These are phyloP conservation scores for Gorsachius goisagi DNA, from an alignment of 2,113 vertebrate species.

Conservation along the genomic window DNA sequence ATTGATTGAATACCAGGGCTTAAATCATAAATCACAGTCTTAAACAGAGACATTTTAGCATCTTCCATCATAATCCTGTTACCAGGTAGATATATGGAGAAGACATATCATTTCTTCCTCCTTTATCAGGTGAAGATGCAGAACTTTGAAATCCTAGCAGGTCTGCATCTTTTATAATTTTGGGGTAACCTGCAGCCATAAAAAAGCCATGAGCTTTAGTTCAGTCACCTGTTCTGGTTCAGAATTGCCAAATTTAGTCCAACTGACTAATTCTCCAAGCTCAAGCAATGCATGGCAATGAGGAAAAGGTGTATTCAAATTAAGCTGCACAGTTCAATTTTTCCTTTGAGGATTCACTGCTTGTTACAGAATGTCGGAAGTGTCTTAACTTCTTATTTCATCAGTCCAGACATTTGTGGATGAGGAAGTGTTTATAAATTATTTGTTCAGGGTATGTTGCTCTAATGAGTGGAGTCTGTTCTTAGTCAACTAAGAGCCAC, in stretches of 20 bases:
- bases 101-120: neutral
- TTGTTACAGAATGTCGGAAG: neutral
- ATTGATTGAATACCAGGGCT: neutral
- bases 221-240: neutral
- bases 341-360: neutral
- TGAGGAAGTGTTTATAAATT: neutral
- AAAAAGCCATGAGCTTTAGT: neutral
- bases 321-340: neutral
- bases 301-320: neutral
- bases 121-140: neutral
- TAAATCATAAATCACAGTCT: neutral
- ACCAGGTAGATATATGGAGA: neutral
- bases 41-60: neutral
- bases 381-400: neutral
- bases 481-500: neutral
- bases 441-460: neutral
- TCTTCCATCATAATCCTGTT: neutral
- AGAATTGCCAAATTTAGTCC: neutral
- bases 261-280: neutral
- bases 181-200: neutral
- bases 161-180: neutral
- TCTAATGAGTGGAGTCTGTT: neutral
- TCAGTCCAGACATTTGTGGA: neutral
- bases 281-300: neutral
- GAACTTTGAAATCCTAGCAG: neutral